Base-by-base conservation (phyloP, 2,797 vertebrate species). In the Sylvia borin region DNA sequence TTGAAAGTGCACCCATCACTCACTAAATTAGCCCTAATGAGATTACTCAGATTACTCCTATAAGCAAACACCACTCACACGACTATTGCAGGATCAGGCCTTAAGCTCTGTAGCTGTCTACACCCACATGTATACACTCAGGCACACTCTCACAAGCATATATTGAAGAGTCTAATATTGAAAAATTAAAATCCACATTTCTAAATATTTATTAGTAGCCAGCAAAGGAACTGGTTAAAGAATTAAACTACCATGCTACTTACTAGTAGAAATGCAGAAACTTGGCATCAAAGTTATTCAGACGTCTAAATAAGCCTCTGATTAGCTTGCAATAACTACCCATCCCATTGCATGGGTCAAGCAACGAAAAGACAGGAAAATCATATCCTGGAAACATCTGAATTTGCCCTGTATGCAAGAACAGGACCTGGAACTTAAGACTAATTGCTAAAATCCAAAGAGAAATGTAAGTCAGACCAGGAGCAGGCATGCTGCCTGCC, bases 41-140 rank as follows among this genome's bases (percentile, higher is more conserved):
- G 79, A 95, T 93, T 79, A 85, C 24, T 74, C 2, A 66, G 67
- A 95, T 90, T 86, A 90, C 38, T 76, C 3, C 1, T 86, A 6
- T 76, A 96, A 95, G 77, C 40, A 92, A 95, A 94, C 88, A 86
- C n/a, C 50, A 45, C 67, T 61, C 89, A 91, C 11, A 3, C 77
- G 77, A 88, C 64, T 27, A 3, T 5, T 40, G 24, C 32, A 87
- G 65, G 38, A 93, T 65, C 53, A 94, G n/a, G 62, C 18, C 47
- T 74, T 80, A 90, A 90, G 57, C 68, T 72, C 68, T 61, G 42
- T 38, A 65, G 55, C 61, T 67, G 45, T n/a, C 84, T 62, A 29
- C 42, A 53, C 40, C 57, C 86, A 89, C 60, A 40, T 2, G 1
- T 16, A 34, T 31, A 66, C 12, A n/a, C 26, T 34, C 36, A 50